Evolutionary conservation across 2,797 vertebrate genomes (phyloP).

Genomic region (Tympanoctomys barrerae): DNA sequence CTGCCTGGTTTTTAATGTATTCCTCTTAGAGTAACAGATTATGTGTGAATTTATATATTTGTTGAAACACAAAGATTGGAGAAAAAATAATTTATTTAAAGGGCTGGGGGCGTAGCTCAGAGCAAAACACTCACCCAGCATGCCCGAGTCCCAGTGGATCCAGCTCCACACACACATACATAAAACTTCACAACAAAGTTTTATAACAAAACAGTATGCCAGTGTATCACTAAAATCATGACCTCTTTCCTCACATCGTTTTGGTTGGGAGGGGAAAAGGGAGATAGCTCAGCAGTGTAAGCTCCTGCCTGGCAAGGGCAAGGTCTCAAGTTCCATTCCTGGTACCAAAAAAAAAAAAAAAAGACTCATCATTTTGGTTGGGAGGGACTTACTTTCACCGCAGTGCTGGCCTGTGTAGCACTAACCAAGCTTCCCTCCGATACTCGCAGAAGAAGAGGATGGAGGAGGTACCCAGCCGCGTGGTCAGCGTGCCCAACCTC

Average conservation of each 20-base stretch:
- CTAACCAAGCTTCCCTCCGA: slow-evolving; percentile 65
- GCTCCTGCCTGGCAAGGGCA: no score
- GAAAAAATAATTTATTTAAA: neutral
- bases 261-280: neutral
- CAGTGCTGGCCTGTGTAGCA: no score
- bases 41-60: neutral
- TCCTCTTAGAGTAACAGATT: neutral
- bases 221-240: neutral
- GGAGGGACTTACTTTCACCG: neutral
- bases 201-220: neutral
- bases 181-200: neutral
- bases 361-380: neutral
- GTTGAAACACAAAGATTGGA: neutral
- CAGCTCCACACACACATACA: neutral
- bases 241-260: neutral
- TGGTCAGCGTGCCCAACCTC: slow-evolving; percentile 93
- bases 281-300: no score
- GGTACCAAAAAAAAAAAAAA: no score
- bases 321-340: no score
- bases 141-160: neutral
- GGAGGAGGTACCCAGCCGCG: slow-evolving; percentile 91
- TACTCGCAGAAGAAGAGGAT: slow-evolving; percentile 91
- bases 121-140: neutral
- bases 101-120: neutral
- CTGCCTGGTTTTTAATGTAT: neutral